Percentiles rank a stretch among this genome's conserved stretches.
phyloP scores from a whole-genome alignment of 2,113 vertebrate genomes.

The Pachyramphus minor region DNA sequence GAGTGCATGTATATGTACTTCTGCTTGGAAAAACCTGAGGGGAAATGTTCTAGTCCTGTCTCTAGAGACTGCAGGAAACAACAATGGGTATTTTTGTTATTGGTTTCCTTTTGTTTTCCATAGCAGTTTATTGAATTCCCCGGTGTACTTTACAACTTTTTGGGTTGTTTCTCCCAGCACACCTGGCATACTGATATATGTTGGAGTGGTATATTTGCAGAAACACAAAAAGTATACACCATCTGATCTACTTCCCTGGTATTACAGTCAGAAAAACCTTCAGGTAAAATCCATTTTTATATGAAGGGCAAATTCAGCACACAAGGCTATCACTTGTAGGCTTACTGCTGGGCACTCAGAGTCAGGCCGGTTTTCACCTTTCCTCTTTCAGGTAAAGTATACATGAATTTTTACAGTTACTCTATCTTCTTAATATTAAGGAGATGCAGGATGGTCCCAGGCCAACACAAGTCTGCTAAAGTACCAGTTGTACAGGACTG shows the following conservation, averaged over 20 bases:
- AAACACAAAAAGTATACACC: background rate
- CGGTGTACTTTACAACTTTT: no score
- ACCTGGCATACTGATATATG: background rate
- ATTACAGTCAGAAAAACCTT: background rate
- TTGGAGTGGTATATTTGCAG: background rate
- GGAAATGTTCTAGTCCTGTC: background rate
- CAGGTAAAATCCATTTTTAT: background rate
- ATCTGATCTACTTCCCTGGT: background rate
- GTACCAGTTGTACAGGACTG: background rate
- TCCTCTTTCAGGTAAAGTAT: background rate
- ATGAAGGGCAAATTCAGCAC: background rate
- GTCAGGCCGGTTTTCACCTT: background rate
- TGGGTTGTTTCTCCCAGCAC: background rate
- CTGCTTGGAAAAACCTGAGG: background rate
- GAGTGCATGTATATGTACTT: accelerated
- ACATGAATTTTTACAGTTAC: background rate
- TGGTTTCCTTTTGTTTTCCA: background rate
- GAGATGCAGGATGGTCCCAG: background rate
- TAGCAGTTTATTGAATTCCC: background rate
- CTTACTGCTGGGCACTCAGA: background rate
- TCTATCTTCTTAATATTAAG: background rate
- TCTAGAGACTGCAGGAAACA: background rate
- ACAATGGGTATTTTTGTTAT: accelerated
- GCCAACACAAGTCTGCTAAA: background rate
- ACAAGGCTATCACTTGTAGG: background rate